Evolutionary conservation across 1,140 invertebrate genomes (phyloP).

Genomic region (Temnothorax curvispinosus): DNA sequence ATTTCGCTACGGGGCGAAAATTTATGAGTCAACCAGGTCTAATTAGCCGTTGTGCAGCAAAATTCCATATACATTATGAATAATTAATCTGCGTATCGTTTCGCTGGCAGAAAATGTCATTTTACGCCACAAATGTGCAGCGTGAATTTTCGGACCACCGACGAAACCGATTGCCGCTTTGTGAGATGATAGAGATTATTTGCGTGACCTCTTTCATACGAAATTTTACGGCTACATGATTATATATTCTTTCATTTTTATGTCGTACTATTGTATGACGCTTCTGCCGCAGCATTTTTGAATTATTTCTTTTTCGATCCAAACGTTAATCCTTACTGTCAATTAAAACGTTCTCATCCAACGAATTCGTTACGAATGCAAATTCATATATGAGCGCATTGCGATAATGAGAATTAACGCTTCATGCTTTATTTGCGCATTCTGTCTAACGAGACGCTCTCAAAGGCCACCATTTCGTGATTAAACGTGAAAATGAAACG

Average conservation of each 20-base stretch:
- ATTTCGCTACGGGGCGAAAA: not conserved
- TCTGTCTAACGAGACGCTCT: slow-evolving; percentile 41
- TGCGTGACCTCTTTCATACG: not conserved
- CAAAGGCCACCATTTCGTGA: slow-evolving; percentile 64
- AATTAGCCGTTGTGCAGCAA: slow-evolving; percentile 7
- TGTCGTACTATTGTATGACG: not conserved
- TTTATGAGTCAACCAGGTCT: slow-evolving; percentile 17
- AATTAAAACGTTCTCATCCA: slow-evolving; percentile 18
- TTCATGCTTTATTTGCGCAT: not conserved
- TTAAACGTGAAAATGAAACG: slow-evolving; percentile 58
- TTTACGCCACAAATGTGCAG: not conserved
- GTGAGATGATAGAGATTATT: not conserved
- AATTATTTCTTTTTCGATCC: not conserved
- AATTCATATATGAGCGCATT: not conserved
- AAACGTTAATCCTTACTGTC: slow-evolving; percentile 3
- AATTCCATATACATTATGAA: slow-evolving; percentile 37
- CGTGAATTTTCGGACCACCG: not conserved
- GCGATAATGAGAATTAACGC: not conserved
- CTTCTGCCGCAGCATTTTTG: not conserved
- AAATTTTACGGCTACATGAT: slow-evolving; percentile 14
- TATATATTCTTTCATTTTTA: not conserved
- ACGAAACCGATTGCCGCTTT: not conserved
- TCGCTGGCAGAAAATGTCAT: slow-evolving; percentile 12
- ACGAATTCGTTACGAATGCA: not conserved
- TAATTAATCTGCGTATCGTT: slow-evolving; percentile 45